Evolutionary conservation across 2,888 invertebrate species (phyloP).

Genomic region (Pterostichus madidus): DNA sequence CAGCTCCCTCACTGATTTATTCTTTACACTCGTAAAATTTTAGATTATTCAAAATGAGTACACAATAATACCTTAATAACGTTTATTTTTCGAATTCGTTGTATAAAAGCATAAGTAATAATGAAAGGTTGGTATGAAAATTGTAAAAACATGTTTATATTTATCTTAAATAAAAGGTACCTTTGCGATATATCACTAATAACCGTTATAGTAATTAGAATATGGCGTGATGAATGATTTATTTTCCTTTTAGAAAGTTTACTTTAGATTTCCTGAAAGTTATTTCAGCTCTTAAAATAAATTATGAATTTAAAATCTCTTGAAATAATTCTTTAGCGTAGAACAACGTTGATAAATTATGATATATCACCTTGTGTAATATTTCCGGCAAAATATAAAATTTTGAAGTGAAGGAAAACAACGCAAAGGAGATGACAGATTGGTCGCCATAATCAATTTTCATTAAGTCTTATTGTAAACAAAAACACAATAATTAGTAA

Average conservation of each 20-base stretch:
- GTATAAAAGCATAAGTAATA: too few relatives aligned
- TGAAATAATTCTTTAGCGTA: conserved; percentile 9
- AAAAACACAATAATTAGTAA: conserved; percentile 21
- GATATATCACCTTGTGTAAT: conserved; percentile 29
- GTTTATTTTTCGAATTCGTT: too few relatives aligned
- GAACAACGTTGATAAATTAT: conserved; percentile 34
- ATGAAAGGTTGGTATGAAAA: too few relatives aligned
- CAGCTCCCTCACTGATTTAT: too few relatives aligned
- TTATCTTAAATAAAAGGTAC: too few relatives aligned
- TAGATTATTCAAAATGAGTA: too few relatives aligned
- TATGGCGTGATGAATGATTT: too few relatives aligned
- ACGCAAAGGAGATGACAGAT: conserved; percentile 10
- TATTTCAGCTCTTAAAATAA: conserved; percentile 9
- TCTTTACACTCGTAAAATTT: too few relatives aligned
- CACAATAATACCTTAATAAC: too few relatives aligned
- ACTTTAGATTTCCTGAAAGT: not conserved
- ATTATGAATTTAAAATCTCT: conserved; percentile 38
- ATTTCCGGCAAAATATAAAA: conserved; percentile 22
- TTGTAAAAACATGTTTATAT: too few relatives aligned
- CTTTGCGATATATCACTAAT: too few relatives aligned
- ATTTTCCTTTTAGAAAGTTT: not conserved
- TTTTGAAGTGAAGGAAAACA: not conserved
- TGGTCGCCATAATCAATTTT: conserved; percentile 18
- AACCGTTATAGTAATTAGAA: too few relatives aligned
- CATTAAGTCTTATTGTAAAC: conserved; percentile 14